phyloP scores from a whole-genome alignment of 1,140 invertebrate species.

The Tetramorium parvispinum region DNA sequence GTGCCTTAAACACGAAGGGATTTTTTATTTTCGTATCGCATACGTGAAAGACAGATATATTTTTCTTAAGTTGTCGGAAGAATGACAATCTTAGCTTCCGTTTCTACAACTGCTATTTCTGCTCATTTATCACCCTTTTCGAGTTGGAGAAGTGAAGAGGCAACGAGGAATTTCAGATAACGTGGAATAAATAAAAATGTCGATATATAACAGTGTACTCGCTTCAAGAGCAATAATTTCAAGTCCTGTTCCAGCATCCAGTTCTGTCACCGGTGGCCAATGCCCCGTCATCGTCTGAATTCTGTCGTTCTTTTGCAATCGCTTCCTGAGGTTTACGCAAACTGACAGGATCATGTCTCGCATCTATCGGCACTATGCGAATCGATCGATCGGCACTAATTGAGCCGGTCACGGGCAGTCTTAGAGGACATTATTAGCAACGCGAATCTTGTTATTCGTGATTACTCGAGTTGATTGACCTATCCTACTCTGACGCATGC shows the following conservation, averaged over 20 bases:
- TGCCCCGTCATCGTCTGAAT: slow-evolving; percentile 18
- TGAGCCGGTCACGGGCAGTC: slow-evolving; percentile 30
- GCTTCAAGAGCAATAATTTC: not conserved
- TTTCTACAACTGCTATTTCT: not conserved
- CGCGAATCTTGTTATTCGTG: slow-evolving; percentile 45
- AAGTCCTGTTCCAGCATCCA: not conserved
- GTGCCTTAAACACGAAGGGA: not conserved
- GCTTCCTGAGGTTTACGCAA: slow-evolving; percentile 10
- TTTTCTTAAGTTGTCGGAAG: not conserved
- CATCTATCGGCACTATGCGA: not conserved
- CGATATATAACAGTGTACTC: not conserved
- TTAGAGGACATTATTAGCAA: slow-evolving; percentile 30
- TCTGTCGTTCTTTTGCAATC: slow-evolving; percentile 16
- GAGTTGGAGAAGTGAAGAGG: not conserved
- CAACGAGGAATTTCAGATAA: not conserved
- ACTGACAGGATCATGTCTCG: slow-evolving; percentile 14
- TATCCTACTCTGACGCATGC: slow-evolving; percentile 59
- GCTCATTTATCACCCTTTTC: not conserved
- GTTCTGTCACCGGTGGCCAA: not conserved
- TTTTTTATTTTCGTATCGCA: not conserved
- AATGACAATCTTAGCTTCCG: not conserved
- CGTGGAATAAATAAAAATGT: not conserved
- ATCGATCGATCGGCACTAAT: slow-evolving; percentile 49
- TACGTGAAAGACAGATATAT: not conserved
- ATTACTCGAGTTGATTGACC: slow-evolving; percentile 73